Evolutionary conservation across 92 coral and sea anemone species (phyloP).

Genomic region (Plumapathes pennacea): DNA sequence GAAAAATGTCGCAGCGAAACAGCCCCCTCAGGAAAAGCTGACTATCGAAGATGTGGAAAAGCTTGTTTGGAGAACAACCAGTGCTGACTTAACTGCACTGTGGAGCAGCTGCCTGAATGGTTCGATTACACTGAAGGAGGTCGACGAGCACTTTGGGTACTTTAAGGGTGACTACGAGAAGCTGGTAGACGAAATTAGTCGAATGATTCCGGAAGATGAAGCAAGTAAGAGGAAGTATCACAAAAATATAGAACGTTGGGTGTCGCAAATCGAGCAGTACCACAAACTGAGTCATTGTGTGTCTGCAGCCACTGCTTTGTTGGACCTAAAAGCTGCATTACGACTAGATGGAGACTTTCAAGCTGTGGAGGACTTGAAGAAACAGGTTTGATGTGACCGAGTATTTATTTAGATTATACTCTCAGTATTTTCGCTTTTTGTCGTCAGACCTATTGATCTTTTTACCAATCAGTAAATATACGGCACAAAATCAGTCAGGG

Average conservation of each 20-base stretch:
- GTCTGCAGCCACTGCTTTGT: constrained; percentile 56
- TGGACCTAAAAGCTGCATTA: constrained; percentile 32
- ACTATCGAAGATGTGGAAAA: constrained; percentile 40
- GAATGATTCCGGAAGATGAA: constrained; percentile 4
- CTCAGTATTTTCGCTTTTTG: background rate
- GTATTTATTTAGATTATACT: background rate
- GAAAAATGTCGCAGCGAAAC: constrained; percentile 5
- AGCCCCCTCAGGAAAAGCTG: constrained; percentile 1
- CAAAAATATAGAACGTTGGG: constrained; percentile 5
- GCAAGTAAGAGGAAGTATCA: background rate
- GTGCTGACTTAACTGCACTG: constrained; percentile 25
- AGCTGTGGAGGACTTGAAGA: constrained; percentile 50
- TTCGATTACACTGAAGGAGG: constrained; percentile 38
- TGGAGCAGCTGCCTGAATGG: constrained; percentile 13
- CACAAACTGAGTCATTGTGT: constrained; percentile 40
- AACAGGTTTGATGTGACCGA: constrained; percentile 45
- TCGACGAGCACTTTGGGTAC: constrained; percentile 29
- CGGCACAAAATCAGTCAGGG: too few relatives aligned
- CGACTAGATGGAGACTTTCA: constrained; percentile 58
- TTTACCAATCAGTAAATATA: too few relatives aligned
- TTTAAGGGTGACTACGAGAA: constrained; percentile 18
- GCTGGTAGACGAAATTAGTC: constrained; percentile 25
- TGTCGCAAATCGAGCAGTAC: constrained; percentile 46
- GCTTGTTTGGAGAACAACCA: constrained; percentile 55
- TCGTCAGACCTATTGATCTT: background rate